Conservation (phyloP, 2,888 invertebrate genomes). For the Cephus rjabovi region DNA sequence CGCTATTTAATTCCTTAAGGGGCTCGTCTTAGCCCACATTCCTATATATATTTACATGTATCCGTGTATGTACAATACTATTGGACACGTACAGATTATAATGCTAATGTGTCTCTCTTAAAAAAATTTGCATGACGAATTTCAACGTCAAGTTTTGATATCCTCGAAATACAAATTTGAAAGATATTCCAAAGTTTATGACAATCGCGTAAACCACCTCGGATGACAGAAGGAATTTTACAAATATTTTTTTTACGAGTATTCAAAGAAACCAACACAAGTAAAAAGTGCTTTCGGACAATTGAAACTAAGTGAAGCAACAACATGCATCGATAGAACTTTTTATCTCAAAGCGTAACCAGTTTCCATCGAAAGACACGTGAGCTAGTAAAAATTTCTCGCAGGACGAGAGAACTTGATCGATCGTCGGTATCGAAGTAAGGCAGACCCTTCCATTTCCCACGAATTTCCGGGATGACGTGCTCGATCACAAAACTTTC, state of each 20-base stretch:
- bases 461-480: slow-evolving; percentile 47
- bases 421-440: neutral
- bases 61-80: too few relatives aligned
- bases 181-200: neutral
- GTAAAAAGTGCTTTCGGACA: too few relatives aligned
- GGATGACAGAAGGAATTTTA: neutral
- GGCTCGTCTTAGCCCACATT: too few relatives aligned
- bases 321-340: too few relatives aligned
- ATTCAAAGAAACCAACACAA: too few relatives aligned
- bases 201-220: neutral
- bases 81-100: too few relatives aligned
- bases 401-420: neutral
- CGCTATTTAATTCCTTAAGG: too few relatives aligned
- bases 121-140: neutral
- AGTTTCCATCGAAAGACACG: neutral
- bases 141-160: neutral
- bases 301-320: too few relatives aligned
- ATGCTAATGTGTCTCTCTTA: too few relatives aligned
- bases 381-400: neutral
- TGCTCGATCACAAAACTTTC: slow-evolving; percentile 39
- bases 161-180: neutral
- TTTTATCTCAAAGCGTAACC: too few relatives aligned
- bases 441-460: slow-evolving; percentile 47
- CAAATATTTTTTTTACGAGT: neutral
- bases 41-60: too few relatives aligned